Conservation (phyloP, 1,140 invertebrate species). For the Condylostylus longicornis region DNA sequence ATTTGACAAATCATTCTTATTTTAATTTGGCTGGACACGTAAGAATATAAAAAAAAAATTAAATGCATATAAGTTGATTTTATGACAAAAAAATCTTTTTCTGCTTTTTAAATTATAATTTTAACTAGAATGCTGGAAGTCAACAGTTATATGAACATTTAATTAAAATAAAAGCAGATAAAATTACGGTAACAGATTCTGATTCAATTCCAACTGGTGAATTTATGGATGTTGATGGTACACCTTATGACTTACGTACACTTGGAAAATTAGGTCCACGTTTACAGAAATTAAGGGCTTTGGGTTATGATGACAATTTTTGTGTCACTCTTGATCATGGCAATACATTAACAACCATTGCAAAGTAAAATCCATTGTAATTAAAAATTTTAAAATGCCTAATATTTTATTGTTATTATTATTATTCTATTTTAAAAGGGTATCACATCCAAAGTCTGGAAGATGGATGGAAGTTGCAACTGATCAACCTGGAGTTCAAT, state of each 20-base stretch:
- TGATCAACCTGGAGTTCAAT: slow-evolving; percentile 79
- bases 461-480: slow-evolving; percentile 61
- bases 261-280: slow-evolving; percentile 37
- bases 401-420: background rate
- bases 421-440: slow-evolving; percentile 26
- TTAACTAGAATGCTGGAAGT: slow-evolving; percentile 25
- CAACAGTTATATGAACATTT: slow-evolving; percentile 54
- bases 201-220: slow-evolving; percentile 68
- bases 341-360: slow-evolving; percentile 13
- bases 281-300: slow-evolving; percentile 27
- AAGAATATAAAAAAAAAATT: slow-evolving; percentile 7
- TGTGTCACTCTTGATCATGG: slow-evolving; percentile 35
- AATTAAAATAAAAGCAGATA: slow-evolving; percentile 57
- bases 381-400: background rate
- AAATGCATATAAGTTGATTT: background rate
- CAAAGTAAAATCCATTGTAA: slow-evolving; percentile 9
- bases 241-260: slow-evolving; percentile 52
- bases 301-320: slow-evolving; percentile 69
- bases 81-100: background rate
- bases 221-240: slow-evolving; percentile 45
- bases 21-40: slow-evolving; percentile 84
- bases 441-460: slow-evolving; percentile 51
- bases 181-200: slow-evolving; percentile 56
- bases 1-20: slow-evolving; percentile 85
- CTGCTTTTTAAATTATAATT: background rate